Evolutionary conservation across 2,888 invertebrate species (phyloP), one percentile per base, ranked within the genome.

Genomic region (Lamellibrachia satsuma): DNA sequence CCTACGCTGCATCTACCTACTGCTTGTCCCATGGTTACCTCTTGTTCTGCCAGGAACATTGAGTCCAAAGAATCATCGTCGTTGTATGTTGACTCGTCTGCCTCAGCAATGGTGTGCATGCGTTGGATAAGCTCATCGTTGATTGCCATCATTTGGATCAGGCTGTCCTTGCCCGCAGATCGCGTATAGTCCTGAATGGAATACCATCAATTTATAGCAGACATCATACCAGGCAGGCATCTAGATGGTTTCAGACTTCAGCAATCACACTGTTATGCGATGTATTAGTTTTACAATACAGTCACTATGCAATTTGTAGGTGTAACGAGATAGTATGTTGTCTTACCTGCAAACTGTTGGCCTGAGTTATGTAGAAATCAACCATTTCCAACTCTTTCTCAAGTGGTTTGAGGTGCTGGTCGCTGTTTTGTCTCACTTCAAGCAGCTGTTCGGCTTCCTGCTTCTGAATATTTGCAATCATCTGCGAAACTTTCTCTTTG

Each of bases 91-190:
- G 91, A 52, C 7, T 91, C 91, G 91, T 94, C 94, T 7, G 91
- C 92, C 39, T 94, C 94, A 4, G 93, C 93, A 8, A 94, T 92
- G 9, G 94, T 94, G 3, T 93, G 90, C 93, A 94, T 94, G 51
- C 94, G 93, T 90, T 94, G 94, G 52, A 94, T 93, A 4, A 94
- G 92, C 90, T 94, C 94, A 22, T 94, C 94, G 57, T 94, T 94
- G 2, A 93, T 90, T 6, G 94, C 94, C 92, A 94, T 93, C 91
- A 93, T 52, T 39, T 93, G 93, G 8, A 94, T 52, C 27, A 93
- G 91, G 27, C 92, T 93, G 15, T 91, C 90, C 7, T 90, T 11
- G 6, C 75, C 75, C 75, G 6, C 1, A 3, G 75, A 75, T 22
- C 22, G 75, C 75, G 22, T 22, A 75, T 75, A 75, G 0, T 22